Conservation (phyloP, 1,140 invertebrate genomes). For the Araneus ventricosus region DNA sequence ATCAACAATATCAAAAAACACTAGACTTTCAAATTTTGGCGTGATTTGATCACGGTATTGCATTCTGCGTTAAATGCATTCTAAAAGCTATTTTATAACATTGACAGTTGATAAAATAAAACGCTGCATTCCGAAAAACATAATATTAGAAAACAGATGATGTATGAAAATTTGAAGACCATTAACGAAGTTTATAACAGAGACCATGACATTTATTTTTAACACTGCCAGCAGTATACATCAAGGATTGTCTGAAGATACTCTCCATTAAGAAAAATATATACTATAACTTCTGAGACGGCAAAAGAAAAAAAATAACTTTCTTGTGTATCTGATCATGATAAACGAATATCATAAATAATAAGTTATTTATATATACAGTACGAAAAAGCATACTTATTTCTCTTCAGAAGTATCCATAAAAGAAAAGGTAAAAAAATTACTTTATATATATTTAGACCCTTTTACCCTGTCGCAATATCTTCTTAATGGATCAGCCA, state of each 20-base stretch:
- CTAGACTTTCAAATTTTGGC: too few species aligned
- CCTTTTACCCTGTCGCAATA: constrained; percentile 6
- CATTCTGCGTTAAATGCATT: too few species aligned
- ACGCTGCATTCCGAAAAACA: too few species aligned
- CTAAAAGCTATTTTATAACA: too few species aligned
- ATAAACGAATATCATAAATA: not conserved
- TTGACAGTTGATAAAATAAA: too few species aligned
- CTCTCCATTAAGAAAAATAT: not conserved
- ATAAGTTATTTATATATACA: not conserved
- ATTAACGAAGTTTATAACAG: too few species aligned
- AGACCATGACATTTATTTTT: too few species aligned
- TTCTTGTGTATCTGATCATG: not conserved
- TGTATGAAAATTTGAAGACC: too few species aligned
- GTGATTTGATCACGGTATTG: too few species aligned
- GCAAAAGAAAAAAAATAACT: not conserved
- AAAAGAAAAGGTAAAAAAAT: not conserved
- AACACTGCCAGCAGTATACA: too few species aligned
- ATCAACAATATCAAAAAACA: too few species aligned
- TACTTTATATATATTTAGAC: not conserved
- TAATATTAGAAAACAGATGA: too few species aligned
- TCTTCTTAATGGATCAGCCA: not conserved
- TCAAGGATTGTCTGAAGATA: not conserved
- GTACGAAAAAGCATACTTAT: not conserved
- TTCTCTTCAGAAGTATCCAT: not conserved
- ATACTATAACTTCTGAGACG: not conserved